A percentile compares a stretch with the other conserved stretches of the same genome.
These are phyloP conservation scores for Macquaria australasica DNA, from an alignment of 2,113 vertebrate genomes.

Conservation along the genomic window DNA sequence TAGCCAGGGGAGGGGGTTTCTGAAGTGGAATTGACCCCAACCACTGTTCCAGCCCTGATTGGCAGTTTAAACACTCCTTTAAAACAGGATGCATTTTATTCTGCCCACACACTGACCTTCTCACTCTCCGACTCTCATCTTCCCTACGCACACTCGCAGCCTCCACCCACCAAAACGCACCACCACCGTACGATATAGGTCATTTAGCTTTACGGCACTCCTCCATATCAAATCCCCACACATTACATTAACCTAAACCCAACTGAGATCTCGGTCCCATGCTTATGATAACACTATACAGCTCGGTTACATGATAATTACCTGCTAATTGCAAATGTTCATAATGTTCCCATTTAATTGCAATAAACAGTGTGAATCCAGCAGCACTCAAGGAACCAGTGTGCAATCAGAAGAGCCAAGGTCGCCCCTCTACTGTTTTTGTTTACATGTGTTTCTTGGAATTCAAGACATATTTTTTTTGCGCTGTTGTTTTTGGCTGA, in stretches of 20 bases:
- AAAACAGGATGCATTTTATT: constrained; percentile 56
- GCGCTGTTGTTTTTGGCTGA: constrained; percentile 37
- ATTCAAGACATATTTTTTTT: constrained; percentile 24
- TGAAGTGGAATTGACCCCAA: constrained; percentile 63
- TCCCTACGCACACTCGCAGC: constrained; percentile 32
- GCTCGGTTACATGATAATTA: constrained; percentile 68
- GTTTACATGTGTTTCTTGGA: constrained; percentile 53
- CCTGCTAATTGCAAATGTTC: constrained; percentile 57
- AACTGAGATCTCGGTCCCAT: constrained; percentile 36
- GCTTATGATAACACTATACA: constrained; percentile 58
- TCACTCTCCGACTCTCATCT: constrained; percentile 45
- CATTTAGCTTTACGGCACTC: constrained; percentile 75
- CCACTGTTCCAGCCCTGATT: constrained; percentile 35
- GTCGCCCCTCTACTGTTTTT: constrained; percentile 42
- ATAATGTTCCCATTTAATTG: constrained; percentile 65
- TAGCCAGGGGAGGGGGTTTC: background rate
- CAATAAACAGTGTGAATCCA: constrained; percentile 52
- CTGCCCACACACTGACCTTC: constrained; percentile 70
- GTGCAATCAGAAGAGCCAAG: constrained; percentile 33
- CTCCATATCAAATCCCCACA: constrained; percentile 67
- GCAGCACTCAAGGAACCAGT: constrained; percentile 27
- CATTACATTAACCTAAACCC: constrained; percentile 65
- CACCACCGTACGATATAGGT: constrained; percentile 60
- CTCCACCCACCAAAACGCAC: constrained; percentile 54
- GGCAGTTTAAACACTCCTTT: constrained; percentile 60